A percentile compares a stretch with the other conserved stretches of the same genome.
Evolutionary conservation across 2,797 vertebrate genomes (phyloP).

Genomic region (Halcyon smyrnensis): DNA sequence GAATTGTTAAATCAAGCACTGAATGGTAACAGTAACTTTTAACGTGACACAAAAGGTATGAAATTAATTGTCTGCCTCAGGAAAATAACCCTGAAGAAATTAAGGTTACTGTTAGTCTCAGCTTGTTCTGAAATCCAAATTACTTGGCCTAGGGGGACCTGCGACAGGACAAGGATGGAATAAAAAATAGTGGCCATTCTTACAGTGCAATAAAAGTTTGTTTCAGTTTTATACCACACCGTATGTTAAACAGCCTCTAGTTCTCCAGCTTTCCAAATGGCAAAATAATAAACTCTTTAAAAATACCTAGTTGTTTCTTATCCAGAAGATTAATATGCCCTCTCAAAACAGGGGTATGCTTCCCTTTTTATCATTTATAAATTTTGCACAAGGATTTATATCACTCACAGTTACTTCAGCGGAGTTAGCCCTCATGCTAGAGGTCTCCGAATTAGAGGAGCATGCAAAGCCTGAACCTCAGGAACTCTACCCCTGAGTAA

Average conservation of each 20-base stretch:
- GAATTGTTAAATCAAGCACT: neutral
- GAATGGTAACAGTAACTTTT: neutral
- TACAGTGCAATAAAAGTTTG: neutral
- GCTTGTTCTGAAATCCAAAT: constrained; percentile 22
- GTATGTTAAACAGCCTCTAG: neutral
- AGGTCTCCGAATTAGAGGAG: neutral
- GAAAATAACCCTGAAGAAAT: constrained; percentile 5
- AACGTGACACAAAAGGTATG: neutral
- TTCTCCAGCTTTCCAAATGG: neutral
- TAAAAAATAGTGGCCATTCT: neutral
- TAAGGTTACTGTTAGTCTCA: neutral
- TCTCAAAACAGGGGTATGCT: neutral
- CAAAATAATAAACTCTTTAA: neutral
- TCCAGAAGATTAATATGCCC: neutral
- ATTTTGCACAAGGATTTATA: neutral
- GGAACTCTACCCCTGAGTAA: neutral
- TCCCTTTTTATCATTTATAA: neutral
- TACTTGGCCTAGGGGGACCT: neutral
- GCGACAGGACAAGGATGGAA: neutral
- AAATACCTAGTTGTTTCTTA: neutral
- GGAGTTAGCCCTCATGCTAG: neutral
- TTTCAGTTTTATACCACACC: neutral
- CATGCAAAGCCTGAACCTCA: neutral
- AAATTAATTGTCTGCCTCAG: neutral
- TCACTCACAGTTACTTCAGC: neutral